Evolutionary conservation across 2,888 invertebrate genomes (phyloP), one percentile per base, ranked within the genome.

Genomic region (Conomelus anceps): DNA sequence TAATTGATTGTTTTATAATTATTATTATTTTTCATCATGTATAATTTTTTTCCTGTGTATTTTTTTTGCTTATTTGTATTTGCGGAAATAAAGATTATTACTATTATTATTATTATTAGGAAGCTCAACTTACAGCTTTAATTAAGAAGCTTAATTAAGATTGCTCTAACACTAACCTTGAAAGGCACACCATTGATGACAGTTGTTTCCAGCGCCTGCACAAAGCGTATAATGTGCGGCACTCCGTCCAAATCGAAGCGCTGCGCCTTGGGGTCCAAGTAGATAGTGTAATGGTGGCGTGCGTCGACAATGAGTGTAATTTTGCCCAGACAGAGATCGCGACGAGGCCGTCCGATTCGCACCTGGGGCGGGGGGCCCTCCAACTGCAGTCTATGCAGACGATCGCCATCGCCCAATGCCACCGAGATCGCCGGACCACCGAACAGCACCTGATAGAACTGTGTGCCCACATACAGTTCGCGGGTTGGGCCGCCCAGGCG

Each of bases 351-450:
- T 0, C 98, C 97, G 90, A 99, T 98, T 93, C 97, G 97, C 0
- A 99, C 99, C 93, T 98, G 98, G 0, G 99, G 99, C 3, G 98
- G 96, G 0, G 98, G 98, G 0, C 99, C 99, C 92, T 97, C 97
- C 11, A 99, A 94, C 92, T 97, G 96, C 0, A 99, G 95, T 86
- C 95, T 94, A 90, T 97, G 95, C n/a, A 96, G 95, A 90, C 96
- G 95, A 0, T 96, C 96, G 90, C 97, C 96, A 34, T 99, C 95
- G 0, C 96, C 96, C 22, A 88, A 29, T 89, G 97, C 96, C 63
- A 99, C 95, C 85, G 97, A 96, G 13, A 98, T 96, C 0, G 98
- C 96, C 86, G 97, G 96, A 0, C 98, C 98, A 34, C 97, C 98
- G 93, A 99, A 99, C 93, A 97, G 97, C 92, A 98, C 97, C 93